Evolutionary conservation across 2,113 vertebrate species (phyloP).

Genomic region (Eira barbara): DNA sequence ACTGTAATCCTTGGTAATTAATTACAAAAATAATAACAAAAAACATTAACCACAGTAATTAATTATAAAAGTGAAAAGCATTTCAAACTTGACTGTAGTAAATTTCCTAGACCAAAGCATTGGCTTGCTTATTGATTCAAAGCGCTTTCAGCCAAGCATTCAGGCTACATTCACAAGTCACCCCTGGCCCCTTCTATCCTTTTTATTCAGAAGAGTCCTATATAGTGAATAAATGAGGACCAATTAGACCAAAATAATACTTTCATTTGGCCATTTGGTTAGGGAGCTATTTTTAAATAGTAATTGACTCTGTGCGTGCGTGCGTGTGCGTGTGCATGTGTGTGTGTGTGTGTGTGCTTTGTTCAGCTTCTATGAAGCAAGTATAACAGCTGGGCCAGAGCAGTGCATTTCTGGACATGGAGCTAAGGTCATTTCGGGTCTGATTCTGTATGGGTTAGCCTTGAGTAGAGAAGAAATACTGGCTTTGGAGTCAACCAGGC

Average conservation of each 20-base stretch:
- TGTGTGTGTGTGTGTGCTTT: background rate
- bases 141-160: slow-evolving; percentile 35
- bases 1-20: slow-evolving; percentile 38
- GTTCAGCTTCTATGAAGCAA: background rate
- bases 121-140: slow-evolving; percentile 13
- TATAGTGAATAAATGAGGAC: slow-evolving; percentile 50
- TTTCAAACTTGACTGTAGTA: background rate
- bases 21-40: slow-evolving; percentile 69
- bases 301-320: background rate
- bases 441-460: background rate
- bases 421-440: background rate
- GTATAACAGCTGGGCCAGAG: background rate
- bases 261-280: slow-evolving; percentile 40
- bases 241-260: slow-evolving; percentile 65
- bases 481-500: background rate
- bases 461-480: background rate
- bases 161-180: background rate
- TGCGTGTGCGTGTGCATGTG: too few species aligned
- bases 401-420: background rate
- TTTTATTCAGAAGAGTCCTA: slow-evolving; percentile 26
- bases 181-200: background rate
- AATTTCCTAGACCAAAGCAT: slow-evolving; percentile 6
- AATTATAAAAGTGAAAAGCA: slow-evolving; percentile 56
- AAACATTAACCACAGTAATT: slow-evolving; percentile 56
- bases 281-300: slow-evolving; percentile 51